Base-by-base conservation (phyloP, 2,113 vertebrate genomes). In the Abramis brama region DNA sequence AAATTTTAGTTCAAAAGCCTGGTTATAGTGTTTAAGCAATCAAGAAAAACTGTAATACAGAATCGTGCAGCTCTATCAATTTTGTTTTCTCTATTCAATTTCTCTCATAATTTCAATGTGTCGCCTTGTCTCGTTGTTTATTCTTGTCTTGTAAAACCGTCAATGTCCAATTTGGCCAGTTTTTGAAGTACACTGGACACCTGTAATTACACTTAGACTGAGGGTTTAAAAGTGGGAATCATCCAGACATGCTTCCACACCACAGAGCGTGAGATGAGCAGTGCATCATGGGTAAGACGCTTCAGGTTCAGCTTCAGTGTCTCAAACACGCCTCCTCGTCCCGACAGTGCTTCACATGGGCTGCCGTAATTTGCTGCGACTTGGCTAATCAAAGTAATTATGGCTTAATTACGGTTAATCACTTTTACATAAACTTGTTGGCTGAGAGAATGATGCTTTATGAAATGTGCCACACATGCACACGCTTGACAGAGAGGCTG, bases 351-450 rank as follows among this genome's bases (percentile, higher is more conserved):
- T 98, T 97, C 97, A 99, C 97, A 98, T 98, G 97, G 97, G 97
- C 96, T 96, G 97, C 96, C 96, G 97, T 99, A 97, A 98, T 99
- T 99, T 98, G 98, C 97, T 98, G 97, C 96, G 95, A 97, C 97
- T 98, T 97, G 95, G 96, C 96, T 99, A 99, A 99, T 99, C 97
- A 98, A 95, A 96, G 96, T 98, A 97, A 99, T 99, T 98, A 98
- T 97, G 97, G 96, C 97, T 98, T 99, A 98, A 98, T 99, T 98
- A 97, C 96, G 97, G 96, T 97, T 98, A 98, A 98, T 99, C 97
- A 98, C 96, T 97, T 97, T 97, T 97, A 98, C 97, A 98, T 98
- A 98, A 98, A 98, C 97, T 97, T 96, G 97, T 96, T 95, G 96
- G 96, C 97, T 96, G 96, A 97, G 96, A 97, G 96, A 96, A 91